Evolutionary conservation across 64 coral and sea anemone genomes (phyloP).

Genomic region (Montipora cactus): DNA sequence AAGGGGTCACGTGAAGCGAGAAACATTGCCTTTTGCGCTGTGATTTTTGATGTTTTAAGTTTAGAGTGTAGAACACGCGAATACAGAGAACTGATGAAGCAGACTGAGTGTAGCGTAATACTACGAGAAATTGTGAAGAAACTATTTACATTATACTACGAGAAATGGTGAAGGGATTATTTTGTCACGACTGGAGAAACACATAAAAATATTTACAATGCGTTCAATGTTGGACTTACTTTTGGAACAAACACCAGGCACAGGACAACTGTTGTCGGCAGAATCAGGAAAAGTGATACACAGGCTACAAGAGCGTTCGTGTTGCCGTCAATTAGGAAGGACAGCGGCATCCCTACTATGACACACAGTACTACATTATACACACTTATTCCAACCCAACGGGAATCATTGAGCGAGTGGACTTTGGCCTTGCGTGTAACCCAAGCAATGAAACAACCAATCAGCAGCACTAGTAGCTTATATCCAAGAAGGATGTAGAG

Average conservation of each 20-base stretch:
- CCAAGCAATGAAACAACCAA: constrained; percentile 80
- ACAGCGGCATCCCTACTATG: constrained; percentile 66
- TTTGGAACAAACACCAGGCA: constrained; percentile 74
- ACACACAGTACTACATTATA: constrained; percentile 37
- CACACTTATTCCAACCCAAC: constrained; percentile 41
- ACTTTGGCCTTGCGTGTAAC: constrained; percentile 58
- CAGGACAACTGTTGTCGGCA: constrained; percentile 58
- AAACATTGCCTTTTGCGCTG: no score
- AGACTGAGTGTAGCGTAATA: no score
- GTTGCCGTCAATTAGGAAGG: constrained; percentile 52
- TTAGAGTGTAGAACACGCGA: no score
- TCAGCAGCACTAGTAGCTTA: constrained; percentile 62
- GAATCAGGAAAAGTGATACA: constrained; percentile 37
- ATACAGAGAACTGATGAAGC: no score
- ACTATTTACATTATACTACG: no score
- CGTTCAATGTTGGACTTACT: constrained; percentile 4
- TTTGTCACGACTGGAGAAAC: no score
- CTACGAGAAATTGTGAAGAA: no score
- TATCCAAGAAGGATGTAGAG: constrained; percentile 75
- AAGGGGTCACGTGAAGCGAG: no score
- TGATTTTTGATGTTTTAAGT: no score
- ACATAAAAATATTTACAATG: no score
- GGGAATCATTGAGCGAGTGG: constrained; percentile 65
- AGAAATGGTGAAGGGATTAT: no score
- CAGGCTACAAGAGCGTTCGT: constrained; percentile 48